phyloP scores from a whole-genome alignment of 2,113 vertebrate genomes.

The Pan paniscus region DNA sequence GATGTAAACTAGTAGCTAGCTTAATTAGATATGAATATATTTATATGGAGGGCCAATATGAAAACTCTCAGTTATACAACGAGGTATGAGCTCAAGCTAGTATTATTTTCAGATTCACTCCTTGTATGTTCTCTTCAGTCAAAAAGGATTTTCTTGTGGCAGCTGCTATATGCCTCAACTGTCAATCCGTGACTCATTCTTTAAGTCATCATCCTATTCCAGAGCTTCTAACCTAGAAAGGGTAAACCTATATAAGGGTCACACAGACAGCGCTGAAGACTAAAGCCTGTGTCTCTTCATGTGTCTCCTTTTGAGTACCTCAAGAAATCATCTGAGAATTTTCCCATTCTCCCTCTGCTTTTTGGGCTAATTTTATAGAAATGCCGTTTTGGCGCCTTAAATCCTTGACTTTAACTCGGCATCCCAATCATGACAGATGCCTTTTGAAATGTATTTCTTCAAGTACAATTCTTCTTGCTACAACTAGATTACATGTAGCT shows the following conservation, averaged over 20 bases:
- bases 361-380: conserved; percentile 38
- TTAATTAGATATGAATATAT: not conserved
- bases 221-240: not conserved
- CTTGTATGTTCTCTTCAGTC: not conserved
- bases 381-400: not conserved
- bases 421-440: not conserved
- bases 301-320: not conserved
- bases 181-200: not conserved
- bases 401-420: not conserved
- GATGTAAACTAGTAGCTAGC: not conserved
- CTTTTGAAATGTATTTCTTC: conserved; percentile 32
- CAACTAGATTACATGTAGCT: not conserved
- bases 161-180: not conserved
- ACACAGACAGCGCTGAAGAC: not conserved
- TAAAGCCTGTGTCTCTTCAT: not conserved
- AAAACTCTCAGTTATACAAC: not conserved
- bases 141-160: not conserved
- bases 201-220: not conserved
- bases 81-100: not conserved
- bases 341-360: not conserved
- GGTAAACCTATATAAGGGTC: not conserved
- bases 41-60: not conserved
- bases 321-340: not conserved
- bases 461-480: not conserved
- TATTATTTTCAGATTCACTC: not conserved